Base-by-base conservation (phyloP, 2,113 vertebrate genomes). In the Ptilorrhoa leucosticta region DNA sequence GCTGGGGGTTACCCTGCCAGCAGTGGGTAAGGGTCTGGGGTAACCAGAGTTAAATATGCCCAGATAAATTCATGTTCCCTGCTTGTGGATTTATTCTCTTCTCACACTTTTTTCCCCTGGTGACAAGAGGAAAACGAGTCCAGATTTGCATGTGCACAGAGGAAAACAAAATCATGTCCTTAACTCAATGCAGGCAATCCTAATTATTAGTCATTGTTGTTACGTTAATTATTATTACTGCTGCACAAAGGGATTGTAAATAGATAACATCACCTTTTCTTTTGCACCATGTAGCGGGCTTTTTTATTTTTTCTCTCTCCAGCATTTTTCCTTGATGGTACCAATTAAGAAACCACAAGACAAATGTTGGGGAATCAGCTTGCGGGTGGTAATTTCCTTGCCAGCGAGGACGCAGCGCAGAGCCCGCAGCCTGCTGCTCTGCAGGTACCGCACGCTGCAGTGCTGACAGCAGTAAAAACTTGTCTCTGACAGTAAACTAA, bases 381-480 rank as follows among this genome's bases (percentile, higher is more conserved):
- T 18, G 94, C 28, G 87, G 95, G 94, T 85, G 94, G 94, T 94
- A 93, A 95, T 96, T 94, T 94, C 86, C 96, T 94, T 87, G 94
- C 79, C 89, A 89, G 80, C 31, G 81, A 91, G 68, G 89, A 53
- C 56, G 83, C 92, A 92, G 96, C 85, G 84, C 90, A 16, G 81
- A 95, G 95, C 96, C 89, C 27, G 93, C 95, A 96, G 94, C 93
- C 94, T 94, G 95, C 96, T 96, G 94, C 96, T 96, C 95, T 96
- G 95, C 96, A 96, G 96, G 94, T 97, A 94, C 95, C 18, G 58
- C 92, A 88, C 96, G 90, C 95, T 93, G 96, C 96, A 95, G 94
- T 96, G 94, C 96, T 97, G 95, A 96, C 96, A 95, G 96, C 96
- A 96, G 94, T 94, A 87, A 94, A 96, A 96, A 96, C 96, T 96